A percentile compares a stretch with the other conserved stretches of the same genome.
These are phyloP conservation scores for Toxotes jaculatrix DNA, from an alignment of 2,113 vertebrate species.

Conservation along the genomic window DNA sequence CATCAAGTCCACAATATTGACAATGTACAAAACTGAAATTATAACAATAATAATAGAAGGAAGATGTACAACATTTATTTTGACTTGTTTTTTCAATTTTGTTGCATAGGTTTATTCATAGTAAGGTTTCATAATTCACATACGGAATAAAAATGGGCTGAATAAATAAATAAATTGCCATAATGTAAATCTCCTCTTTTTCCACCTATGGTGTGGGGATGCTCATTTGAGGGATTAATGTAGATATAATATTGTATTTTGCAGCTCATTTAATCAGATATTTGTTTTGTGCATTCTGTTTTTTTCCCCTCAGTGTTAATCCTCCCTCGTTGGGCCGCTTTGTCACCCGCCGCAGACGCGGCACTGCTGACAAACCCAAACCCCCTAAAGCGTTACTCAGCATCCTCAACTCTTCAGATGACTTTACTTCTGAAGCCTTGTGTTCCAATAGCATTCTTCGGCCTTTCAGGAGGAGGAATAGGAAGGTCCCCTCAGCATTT, in stretches of 20 bases:
- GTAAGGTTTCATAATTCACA: background rate
- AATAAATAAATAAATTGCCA: background rate
- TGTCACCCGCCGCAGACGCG: conserved; percentile 69
- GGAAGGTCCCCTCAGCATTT: background rate
- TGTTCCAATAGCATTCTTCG: background rate
- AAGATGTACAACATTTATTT: no score
- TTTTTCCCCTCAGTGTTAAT: conserved; percentile 39
- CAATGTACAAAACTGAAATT: no score
- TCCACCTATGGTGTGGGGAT: no score
- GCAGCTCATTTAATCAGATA: no score
- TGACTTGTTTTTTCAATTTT: no score
- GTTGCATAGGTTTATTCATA: background rate
- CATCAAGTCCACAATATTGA: background rate
- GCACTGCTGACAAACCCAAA: conserved; percentile 12
- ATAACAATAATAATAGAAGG: no score
- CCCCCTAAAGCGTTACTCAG: background rate
- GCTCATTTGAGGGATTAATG: no score
- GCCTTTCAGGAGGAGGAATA: conserved; percentile 25
- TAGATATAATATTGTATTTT: no score
- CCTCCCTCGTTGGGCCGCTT: conserved; percentile 51
- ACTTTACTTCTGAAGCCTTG: conserved; percentile 52
- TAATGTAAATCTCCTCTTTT: no score
- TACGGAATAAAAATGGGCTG: background rate
- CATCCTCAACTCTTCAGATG: conserved; percentile 74
- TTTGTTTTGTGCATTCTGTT: no score